Evolutionary conservation across 2,797 vertebrate genomes (phyloP).

Genomic region (Anolis apletophallus): DNA sequence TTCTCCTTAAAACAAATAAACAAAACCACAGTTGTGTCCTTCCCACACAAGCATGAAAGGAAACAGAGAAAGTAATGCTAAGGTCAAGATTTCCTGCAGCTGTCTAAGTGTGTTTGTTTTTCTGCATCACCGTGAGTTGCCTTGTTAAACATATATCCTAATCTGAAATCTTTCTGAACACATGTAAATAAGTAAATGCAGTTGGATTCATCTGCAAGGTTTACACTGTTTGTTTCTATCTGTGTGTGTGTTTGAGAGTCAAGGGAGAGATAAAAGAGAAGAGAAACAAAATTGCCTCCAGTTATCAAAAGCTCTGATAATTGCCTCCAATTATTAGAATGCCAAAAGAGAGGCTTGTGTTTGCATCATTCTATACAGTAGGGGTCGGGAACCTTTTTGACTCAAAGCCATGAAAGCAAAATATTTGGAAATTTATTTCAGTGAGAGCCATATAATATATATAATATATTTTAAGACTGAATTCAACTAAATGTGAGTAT

Average conservation of each 20-base stretch:
- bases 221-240: not conserved
- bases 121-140: not conserved
- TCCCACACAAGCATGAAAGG: constrained; percentile 30
- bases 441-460: no score
- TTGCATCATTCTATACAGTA: no score
- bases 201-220: not conserved
- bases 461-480: no score
- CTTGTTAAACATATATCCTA: constrained; percentile 1
- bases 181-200: not conserved
- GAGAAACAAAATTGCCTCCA: not conserved
- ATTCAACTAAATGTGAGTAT: no score
- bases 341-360: no score
- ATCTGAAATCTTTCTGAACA: constrained; percentile 4
- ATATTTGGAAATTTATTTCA: no score
- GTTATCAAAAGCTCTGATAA: no score
- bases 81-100: constrained; percentile 21
- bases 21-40: not conserved
- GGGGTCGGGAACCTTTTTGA: no score
- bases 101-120: not conserved
- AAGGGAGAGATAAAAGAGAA: no score
- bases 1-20: constrained; percentile 6
- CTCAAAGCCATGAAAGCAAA: no score
- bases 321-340: no score
- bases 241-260: not conserved
- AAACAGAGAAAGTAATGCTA: not conserved